These are phyloP conservation scores for Allophyes oxyacanthae DNA, from an alignment of 2,888 invertebrate genomes.

Conservation along the genomic window DNA sequence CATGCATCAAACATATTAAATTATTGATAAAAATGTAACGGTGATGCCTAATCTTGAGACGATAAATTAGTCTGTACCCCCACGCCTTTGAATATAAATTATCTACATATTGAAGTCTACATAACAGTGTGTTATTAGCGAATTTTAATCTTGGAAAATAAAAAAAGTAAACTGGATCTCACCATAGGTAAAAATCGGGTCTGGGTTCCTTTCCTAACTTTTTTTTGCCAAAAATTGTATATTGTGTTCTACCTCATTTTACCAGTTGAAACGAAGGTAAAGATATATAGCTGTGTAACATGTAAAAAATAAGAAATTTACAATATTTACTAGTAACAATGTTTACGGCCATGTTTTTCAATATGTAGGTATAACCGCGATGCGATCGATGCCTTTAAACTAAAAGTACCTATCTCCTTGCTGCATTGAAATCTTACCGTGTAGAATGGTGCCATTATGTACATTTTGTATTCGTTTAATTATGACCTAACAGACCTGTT, in stretches of 20 bases:
- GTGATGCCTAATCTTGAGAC: constrained; percentile 33
- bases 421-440: constrained; percentile 16
- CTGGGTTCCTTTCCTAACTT: background rate
- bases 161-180: constrained; percentile 38
- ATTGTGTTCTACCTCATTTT: constrained; percentile 5
- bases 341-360: background rate
- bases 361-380: background rate
- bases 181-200: constrained; percentile 7
- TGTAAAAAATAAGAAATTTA: no score
- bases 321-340: constrained; percentile 1
- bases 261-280: background rate
- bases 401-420: constrained; percentile 4
- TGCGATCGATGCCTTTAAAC: background rate
- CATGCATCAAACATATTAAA: constrained; percentile 19
- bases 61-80: constrained; percentile 32
- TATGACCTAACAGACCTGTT: constrained; percentile 17
- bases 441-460: constrained; percentile 43
- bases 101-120: constrained; percentile 22
- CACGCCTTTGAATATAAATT: constrained; percentile 44
- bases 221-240: no score
- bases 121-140: no score
- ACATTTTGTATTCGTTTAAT: constrained; percentile 33
- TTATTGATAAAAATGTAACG: constrained; percentile 1
- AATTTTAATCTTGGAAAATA: constrained; percentile 63
- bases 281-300: background rate